Evolutionary conservation across 2,888 invertebrate genomes (phyloP).

Genomic region (Itoplectis maculator): DNA sequence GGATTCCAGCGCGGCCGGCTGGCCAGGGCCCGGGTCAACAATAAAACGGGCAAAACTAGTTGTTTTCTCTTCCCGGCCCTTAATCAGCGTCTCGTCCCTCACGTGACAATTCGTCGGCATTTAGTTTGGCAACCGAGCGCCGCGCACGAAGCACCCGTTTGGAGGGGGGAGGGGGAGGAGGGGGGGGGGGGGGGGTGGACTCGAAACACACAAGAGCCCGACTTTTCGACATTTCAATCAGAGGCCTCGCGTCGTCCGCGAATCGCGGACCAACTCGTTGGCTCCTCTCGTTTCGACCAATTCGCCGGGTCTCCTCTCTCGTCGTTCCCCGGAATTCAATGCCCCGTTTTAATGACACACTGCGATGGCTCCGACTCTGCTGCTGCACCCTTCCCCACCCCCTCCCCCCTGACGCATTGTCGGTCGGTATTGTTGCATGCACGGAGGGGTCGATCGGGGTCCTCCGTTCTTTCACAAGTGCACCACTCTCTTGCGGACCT

Average conservation of each 20-base stretch:
- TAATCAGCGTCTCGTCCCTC: slow-evolving; percentile 81
- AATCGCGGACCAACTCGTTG: slow-evolving; percentile 65
- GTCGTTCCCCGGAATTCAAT: slow-evolving; percentile 83
- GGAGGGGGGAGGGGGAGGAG: too few relatives aligned
- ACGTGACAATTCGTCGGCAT: slow-evolving; percentile 83
- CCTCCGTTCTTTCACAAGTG: slow-evolving; percentile 78
- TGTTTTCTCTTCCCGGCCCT: slow-evolving; percentile 83
- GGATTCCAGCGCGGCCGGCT: slow-evolving; percentile 31
- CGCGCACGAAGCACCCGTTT: slow-evolving; percentile 30
- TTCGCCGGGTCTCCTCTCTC: slow-evolving; percentile 77
- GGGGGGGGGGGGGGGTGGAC: too few relatives aligned
- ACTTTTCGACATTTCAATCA: slow-evolving; percentile 84
- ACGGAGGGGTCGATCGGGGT: slow-evolving; percentile 82
- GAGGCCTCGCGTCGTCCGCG: slow-evolving; percentile 77
- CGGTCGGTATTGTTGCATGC: slow-evolving; percentile 79
- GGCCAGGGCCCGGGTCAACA: too few relatives aligned
- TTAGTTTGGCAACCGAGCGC: slow-evolving; percentile 71
- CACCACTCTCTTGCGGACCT: too few relatives aligned
- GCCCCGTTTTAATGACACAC: slow-evolving; percentile 84
- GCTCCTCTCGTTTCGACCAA: slow-evolving; percentile 80
- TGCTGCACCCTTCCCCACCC: too few relatives aligned
- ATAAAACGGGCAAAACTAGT: slow-evolving; percentile 67
- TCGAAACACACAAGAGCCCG: slow-evolving; percentile 77
- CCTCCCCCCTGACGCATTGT: too few relatives aligned
- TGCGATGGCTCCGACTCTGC: slow-evolving; percentile 83